Evolutionary conservation across 2,113 vertebrate species (phyloP), one percentile per base, ranked within the genome.

Genomic region (Halichoeres trimaculatus): DNA sequence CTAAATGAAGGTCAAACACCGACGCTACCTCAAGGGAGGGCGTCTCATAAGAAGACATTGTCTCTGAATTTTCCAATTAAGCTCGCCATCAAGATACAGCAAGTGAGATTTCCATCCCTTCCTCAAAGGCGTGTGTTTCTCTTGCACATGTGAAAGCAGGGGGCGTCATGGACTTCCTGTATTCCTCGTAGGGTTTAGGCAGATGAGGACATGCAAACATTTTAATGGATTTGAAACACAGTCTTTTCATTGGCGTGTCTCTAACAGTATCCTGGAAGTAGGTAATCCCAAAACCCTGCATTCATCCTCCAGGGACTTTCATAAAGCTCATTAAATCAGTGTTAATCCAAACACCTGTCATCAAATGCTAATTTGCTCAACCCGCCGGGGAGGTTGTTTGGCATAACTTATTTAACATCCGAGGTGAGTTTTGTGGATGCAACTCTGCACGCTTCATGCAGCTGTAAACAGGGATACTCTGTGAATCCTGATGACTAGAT

Each of bases 311-410:
- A 10, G 80, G 75, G 78, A 78, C 66, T 85, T 76, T 78, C 48
- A 71, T 58, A 70, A 89, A 78, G 81, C 85, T 76, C 65, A 77
- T 81, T 86, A 88, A 88, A 89, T 87, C 76, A 76, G 67, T 56
- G 80, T 78, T 85, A 81, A 87, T 89, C 84, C 86, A 69, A 78
- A 81, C 84, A 86, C 76, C 80, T 87, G 87, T 85, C 89, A 82
- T 87, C 59, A 81, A 78, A 89, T 80, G 74, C 78, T 85, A 85
- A 89, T 89, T 85, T 85, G 58, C 67, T 17, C 76, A 88, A 84
- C 59, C 78, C 20, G 11, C 67, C 64, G 41, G 45, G 57, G 34
- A 79, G 51, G 62, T 67, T 82, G 66, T 65, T 80, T 73, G 57
- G 38, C 70, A 41, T 71, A 76, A 79, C 30, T 81, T 68, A 54